Conservation (phyloP, 2,797 vertebrate species). For the Danio tinwini region DNA sequence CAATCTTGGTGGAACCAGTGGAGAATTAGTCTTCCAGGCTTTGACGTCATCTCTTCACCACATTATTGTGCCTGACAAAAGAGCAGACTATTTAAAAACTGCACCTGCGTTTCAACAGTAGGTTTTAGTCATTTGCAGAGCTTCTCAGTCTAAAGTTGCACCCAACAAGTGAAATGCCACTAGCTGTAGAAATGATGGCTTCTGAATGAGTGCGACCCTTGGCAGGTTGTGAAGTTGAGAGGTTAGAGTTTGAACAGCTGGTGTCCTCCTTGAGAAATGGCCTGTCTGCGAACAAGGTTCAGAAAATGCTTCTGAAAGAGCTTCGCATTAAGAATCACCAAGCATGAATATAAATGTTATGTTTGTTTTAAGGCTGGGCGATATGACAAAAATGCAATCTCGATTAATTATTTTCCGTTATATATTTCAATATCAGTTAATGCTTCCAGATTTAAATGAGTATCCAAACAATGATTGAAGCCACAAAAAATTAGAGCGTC, state of each 20-base stretch:
- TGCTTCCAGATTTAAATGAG: no score
- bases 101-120: neutral
- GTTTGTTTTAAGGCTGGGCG: no score
- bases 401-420: no score
- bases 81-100: constrained; percentile 4
- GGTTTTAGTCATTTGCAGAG: constrained; percentile 10
- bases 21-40: no score
- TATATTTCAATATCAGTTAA: no score
- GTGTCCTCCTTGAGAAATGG: constrained; percentile 40
- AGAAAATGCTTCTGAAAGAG: neutral
- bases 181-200: constrained; percentile 32
- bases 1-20: no score
- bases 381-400: no score
- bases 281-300: neutral
- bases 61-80: neutral
- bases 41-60: neutral
- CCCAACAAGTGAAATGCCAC: neutral
- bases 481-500: no score
- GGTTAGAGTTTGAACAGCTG: constrained; percentile 83
- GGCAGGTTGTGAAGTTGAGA: constrained; percentile 76
- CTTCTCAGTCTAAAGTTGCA: neutral
- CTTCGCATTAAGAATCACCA: neutral
- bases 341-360: neutral
- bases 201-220: constrained; percentile 59
- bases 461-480: no score